Evolutionary conservation across 1,140 invertebrate genomes (phyloP).

Genomic region (Monochamus saltuarius): DNA sequence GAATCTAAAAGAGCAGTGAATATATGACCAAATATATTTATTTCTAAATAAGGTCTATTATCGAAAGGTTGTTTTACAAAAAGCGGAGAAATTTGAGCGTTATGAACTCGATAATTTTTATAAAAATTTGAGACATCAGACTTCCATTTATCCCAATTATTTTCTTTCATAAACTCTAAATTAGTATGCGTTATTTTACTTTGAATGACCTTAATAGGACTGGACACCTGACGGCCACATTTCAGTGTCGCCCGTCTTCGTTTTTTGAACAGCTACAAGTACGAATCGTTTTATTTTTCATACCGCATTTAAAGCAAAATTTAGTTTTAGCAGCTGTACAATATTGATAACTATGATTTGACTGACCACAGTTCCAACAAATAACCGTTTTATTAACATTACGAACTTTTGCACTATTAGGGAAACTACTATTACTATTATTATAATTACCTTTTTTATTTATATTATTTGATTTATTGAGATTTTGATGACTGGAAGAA

Average conservation of each 20-base stretch:
- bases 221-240: neutral
- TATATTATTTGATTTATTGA: conserved; percentile 1
- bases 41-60: neutral
- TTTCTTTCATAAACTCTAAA: neutral
- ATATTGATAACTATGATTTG: neutral
- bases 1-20: neutral
- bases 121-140: neutral
- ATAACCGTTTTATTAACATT: neutral
- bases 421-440: neutral
- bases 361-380: conserved; percentile 15
- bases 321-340: neutral
- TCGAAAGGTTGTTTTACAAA: conserved; percentile 7
- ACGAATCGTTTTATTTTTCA: neutral
- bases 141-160: neutral
- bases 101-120: neutral
- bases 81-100: neutral
- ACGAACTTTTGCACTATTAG: neutral
- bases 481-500: neutral
- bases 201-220: neutral
- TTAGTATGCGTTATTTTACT: too few relatives aligned
- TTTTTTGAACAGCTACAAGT: conserved; percentile 8
- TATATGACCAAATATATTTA: neutral
- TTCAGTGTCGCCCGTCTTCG: neutral
- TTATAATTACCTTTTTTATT: neutral
- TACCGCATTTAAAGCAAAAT: conserved; percentile 11